phyloP scores from a whole-genome alignment of 2,797 vertebrate genomes.

The Staurois parvus region DNA sequence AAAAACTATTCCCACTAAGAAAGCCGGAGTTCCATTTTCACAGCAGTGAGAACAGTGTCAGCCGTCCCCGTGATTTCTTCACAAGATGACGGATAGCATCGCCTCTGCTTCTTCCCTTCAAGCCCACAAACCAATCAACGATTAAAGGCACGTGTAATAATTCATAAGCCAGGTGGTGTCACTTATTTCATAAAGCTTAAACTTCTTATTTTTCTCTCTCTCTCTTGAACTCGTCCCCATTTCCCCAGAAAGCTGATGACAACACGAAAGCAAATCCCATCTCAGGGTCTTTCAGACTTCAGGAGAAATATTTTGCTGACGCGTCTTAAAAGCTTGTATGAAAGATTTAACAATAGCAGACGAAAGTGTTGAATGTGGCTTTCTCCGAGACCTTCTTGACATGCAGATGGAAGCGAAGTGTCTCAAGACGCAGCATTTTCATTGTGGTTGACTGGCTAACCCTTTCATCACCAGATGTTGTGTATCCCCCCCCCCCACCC shows the following conservation, averaged over 20 bases:
- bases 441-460: slow-evolving; percentile 23
- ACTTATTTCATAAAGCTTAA: slow-evolving; percentile 2
- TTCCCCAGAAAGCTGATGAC: slow-evolving; percentile 53
- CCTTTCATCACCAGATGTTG: slow-evolving; percentile 35
- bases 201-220: not conserved
- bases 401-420: slow-evolving; percentile 12
- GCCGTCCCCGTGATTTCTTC: not conserved
- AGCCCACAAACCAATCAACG: slow-evolving; percentile 32
- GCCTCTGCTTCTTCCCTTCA: slow-evolving; percentile 21
- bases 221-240: slow-evolving; percentile 36
- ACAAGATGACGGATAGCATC: slow-evolving; percentile 29
- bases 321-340: slow-evolving; percentile 42
- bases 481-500: not conserved
- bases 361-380: slow-evolving; percentile 12
- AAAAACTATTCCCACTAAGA: not conserved
- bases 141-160: slow-evolving; percentile 30
- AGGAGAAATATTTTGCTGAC: slow-evolving; percentile 43
- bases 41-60: not conserved
- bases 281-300: slow-evolving; percentile 34
- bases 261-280: slow-evolving; percentile 50
- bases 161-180: slow-evolving; percentile 36
- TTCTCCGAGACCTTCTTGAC: slow-evolving; percentile 11
- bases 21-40: not conserved
- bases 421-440: slow-evolving; percentile 10
- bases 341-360: slow-evolving; percentile 55